Base-by-base conservation (phyloP, 2,888 invertebrate species). In the Chesias legatella region DNA sequence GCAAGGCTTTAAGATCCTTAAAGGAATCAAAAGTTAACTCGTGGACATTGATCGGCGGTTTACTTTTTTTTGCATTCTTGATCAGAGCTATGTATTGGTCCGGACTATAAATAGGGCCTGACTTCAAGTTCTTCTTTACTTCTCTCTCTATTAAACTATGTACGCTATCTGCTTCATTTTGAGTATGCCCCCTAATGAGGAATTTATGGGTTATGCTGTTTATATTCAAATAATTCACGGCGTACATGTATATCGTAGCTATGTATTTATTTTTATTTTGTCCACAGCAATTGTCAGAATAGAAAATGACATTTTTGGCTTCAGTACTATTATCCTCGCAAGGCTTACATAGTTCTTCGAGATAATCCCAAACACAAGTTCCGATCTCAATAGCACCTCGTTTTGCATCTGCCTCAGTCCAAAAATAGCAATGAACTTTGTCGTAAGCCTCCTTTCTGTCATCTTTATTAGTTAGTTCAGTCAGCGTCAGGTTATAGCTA, bases 111-210 rank as follows among this genome's bases (percentile, higher is more conserved):
- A 43, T 43, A 1, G 38, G 43, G 1, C 43, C 43, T n/a, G 36
- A 33, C 20, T 36, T 44, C 6, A 42, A 22, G n/a, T 33, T 34
- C 27, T 41, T 43, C 24, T 33, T 38, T 6, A 32, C 17, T 37
- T 37, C 37, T 22, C 30, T 43, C 31, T 37, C 41, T 8, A 43
- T 43, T 0, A 43, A 10, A 10, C 37, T 37, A 8, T 43, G 37
- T 1, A 37, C 33, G 8, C 26, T 43, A 10, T 44, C 32, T 27
- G 58, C 68, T 45, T 67, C 67, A 43, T 71, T 71, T 50, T 69
- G 69, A 6, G 61, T 59, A 33, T 70, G 73, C 26, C 65, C 63
- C 33, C 25, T 48, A 8, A 69, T 64, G n/a, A 65, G 31, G 48
- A 58, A 67, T 47, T 66, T 68, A 47, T 68, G 65, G 9, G 54